A percentile compares a stretch with the other conserved stretches of the same genome.
Conservation (phyloP, 2,797 vertebrate species). For the Sebastes miniatus region DNA sequence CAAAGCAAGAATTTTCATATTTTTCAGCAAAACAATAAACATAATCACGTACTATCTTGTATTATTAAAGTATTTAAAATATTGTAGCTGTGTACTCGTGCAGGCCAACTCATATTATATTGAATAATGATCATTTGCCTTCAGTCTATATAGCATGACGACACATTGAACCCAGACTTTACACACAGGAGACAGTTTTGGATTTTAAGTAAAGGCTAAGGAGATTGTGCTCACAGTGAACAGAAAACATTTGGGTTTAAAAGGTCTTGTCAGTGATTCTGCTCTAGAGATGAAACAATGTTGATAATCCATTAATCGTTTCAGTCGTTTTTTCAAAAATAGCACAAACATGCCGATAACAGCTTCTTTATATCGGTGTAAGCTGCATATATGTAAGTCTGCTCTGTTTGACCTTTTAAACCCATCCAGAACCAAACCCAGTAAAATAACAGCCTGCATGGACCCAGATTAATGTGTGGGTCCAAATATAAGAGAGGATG, state of each 20-base stretch:
- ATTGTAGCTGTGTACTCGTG: background rate
- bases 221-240: background rate
- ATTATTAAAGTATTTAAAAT: background rate
- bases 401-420: constrained; percentile 1
- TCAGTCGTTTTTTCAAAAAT: background rate
- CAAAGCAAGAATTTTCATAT: background rate
- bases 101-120: background rate
- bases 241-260: background rate
- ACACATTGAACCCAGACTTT: background rate
- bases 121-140: background rate
- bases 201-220: background rate
- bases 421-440: background rate
- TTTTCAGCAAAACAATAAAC: background rate
- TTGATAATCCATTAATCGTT: background rate
- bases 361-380: background rate
- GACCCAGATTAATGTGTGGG: background rate
- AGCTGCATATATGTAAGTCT: background rate
- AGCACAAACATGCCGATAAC: background rate
- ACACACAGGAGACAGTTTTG: background rate
- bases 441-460: background rate
- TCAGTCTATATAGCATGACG: background rate
- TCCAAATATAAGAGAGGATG: background rate
- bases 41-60: background rate
- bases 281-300: background rate
- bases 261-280: background rate